Base-by-base conservation (phyloP, 2,113 vertebrate genomes). In the Uria aalge region DNA sequence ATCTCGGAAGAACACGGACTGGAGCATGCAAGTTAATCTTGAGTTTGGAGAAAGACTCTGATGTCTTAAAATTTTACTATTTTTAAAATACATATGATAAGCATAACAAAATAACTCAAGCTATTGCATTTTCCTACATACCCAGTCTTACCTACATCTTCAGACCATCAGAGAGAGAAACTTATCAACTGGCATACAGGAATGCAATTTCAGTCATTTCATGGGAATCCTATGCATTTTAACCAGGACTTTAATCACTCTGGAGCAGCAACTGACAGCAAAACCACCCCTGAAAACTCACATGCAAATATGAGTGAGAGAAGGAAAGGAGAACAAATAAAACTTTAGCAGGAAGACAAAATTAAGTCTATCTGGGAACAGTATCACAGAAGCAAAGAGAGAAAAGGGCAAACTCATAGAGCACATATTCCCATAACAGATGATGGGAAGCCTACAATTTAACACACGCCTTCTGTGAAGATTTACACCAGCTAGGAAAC, bases 151-250 rank as follows among this genome's bases (percentile, higher is more conserved):
- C 43, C 66, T 36, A 36, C 55, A 72, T 55, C 69, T 82, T 74
- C 64, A 77, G 60, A 56, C 23, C 60, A 91, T 68, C 43, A 89
- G 66, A 92, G 83, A 85, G 52, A 76, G 57, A 68, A 94, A 87
- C 32, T 50, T 87, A 89, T 36, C 72, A 83, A 66, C 2, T 0
- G 1, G 84, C 41, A 87, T 9, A 45, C 41, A 66, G 24, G 26
- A 91, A 87, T 69, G 53, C 48, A 62, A 64, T 80, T 89, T 75
- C 77, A 66, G 77, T 64, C 66, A 83, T 82, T 95, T 82, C 62
- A 67, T 66, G 71, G 67, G 75, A 87, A 92, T 73, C 41, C 45
- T 91, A 82, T 76, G 69, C 73, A 92, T 95, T 96, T 95, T 87
- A 97, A 94, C 56, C 36, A 81, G 18, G 43, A 68, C 45, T 90